Evolutionary conservation across 1,140 invertebrate genomes (phyloP).

Genomic region (Cotesia typhae): DNA sequence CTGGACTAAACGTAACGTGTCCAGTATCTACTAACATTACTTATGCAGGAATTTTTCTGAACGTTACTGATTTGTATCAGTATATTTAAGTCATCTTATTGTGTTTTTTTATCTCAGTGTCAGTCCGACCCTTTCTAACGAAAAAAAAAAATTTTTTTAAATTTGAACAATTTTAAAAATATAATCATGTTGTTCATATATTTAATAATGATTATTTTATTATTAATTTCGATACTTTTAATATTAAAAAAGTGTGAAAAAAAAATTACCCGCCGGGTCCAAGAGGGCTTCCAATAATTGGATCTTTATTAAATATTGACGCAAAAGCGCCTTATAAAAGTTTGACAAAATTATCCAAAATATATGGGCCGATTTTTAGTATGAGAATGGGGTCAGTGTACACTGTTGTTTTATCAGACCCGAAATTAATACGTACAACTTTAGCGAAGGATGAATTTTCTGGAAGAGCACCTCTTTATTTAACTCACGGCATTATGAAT

Average conservation of each 20-base stretch:
- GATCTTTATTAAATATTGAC: constrained; percentile 80
- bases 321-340: constrained; percentile 73
- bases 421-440: constrained; percentile 73
- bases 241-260: constrained; percentile 31
- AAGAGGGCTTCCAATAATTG: constrained; percentile 77
- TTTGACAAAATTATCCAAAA: constrained; percentile 70
- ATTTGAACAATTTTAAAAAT: no score
- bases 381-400: constrained; percentile 77
- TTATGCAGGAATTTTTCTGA: no score
- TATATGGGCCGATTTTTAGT: constrained; percentile 78
- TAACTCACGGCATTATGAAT: constrained; percentile 87
- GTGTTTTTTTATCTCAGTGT: no score
- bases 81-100: no score
- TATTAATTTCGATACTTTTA: background rate
- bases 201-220: constrained; percentile 23
- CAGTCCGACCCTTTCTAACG: no score
- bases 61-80: no score
- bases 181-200: constrained; percentile 25
- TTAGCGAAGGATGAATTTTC: constrained; percentile 75
- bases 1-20: no score
- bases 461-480: constrained; percentile 79
- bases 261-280: constrained; percentile 78
- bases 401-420: constrained; percentile 79
- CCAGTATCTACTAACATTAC: no score
- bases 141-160: no score